These are phyloP conservation scores for Palythoa grandiflora DNA, from an alignment of 92 coral and sea anemone genomes.

Conservation along the genomic window DNA sequence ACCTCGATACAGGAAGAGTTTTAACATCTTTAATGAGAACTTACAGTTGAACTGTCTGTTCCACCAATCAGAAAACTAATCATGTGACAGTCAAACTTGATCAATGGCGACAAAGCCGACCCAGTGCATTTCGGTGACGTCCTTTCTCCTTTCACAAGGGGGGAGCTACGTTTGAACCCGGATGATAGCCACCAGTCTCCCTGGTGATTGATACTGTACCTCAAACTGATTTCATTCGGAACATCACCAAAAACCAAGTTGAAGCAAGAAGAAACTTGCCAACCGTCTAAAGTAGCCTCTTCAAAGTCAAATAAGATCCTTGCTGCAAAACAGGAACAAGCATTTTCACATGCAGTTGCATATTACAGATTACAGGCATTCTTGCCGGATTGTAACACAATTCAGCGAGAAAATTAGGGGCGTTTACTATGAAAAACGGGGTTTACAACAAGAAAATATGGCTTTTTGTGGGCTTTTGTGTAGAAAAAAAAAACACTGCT, in stretches of 20 bases:
- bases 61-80: slow-evolving; percentile 22
- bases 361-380: too few relatives aligned
- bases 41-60: not conserved
- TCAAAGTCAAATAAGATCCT: slow-evolving; percentile 41
- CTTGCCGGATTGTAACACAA: too few relatives aligned
- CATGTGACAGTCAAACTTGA: slow-evolving; percentile 33
- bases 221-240: not conserved
- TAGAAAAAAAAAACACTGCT: too few relatives aligned
- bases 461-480: too few relatives aligned
- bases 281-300: slow-evolving; percentile 39
- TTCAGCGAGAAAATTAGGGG: not conserved
- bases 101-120: slow-evolving; percentile 18
- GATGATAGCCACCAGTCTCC: slow-evolving; percentile 51
- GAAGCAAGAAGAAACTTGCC: slow-evolving; percentile 27
- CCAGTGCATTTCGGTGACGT: slow-evolving; percentile 1
- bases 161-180: slow-evolving; percentile 40
- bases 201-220: slow-evolving; percentile 12
- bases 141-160: slow-evolving; percentile 20
- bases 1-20: not conserved
- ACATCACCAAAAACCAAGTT: slow-evolving; percentile 37
- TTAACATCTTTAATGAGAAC: not conserved
- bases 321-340: not conserved
- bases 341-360: not conserved
- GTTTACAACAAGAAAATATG: too few relatives aligned
- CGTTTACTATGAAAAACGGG: too few relatives aligned